phyloP scores from a whole-genome alignment of 2,797 vertebrate species.

The Pteronotus mesoamericanus region DNA sequence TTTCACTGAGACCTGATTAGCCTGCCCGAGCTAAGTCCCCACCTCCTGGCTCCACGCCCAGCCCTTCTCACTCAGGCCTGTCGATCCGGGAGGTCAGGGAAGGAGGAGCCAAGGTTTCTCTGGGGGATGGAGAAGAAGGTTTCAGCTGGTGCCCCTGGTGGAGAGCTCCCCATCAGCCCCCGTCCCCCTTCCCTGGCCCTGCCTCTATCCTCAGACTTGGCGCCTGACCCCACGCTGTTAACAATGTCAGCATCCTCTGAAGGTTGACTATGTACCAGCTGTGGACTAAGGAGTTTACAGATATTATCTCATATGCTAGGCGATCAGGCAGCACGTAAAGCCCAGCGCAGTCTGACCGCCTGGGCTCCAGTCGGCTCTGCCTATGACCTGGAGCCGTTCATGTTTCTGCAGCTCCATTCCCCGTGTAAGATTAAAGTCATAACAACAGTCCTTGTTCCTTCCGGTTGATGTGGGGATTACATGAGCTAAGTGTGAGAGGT shows the following conservation, averaged over 20 bases:
- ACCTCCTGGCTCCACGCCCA: conserved; percentile 72
- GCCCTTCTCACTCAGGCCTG: neutral
- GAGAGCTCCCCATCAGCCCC: neutral
- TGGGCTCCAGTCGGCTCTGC: neutral
- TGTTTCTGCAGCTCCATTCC: neutral
- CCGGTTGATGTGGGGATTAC: neutral
- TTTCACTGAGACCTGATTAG: conserved; percentile 70
- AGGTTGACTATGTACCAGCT: neutral
- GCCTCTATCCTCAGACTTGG: neutral
- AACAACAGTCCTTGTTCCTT: fast-evolving
- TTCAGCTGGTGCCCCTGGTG: neutral
- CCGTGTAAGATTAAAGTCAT: fast-evolving
- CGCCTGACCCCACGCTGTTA: neutral
- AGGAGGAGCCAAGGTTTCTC: neutral
- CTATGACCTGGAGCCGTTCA: neutral
- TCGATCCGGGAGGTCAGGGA: neutral
- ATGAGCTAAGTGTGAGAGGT: fast-evolving
- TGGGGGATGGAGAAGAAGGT: too few species aligned
- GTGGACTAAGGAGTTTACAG: neutral
- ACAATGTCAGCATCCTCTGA: fast-evolving
- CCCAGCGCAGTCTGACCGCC: neutral
- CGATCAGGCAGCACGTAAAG: neutral
- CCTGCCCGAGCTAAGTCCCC: conserved; percentile 67
- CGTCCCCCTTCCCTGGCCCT: neutral
- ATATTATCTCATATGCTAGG: neutral